Evolutionary conservation across 1,140 invertebrate species (phyloP).

Genomic region (Pseudomyrmex concolor): DNA sequence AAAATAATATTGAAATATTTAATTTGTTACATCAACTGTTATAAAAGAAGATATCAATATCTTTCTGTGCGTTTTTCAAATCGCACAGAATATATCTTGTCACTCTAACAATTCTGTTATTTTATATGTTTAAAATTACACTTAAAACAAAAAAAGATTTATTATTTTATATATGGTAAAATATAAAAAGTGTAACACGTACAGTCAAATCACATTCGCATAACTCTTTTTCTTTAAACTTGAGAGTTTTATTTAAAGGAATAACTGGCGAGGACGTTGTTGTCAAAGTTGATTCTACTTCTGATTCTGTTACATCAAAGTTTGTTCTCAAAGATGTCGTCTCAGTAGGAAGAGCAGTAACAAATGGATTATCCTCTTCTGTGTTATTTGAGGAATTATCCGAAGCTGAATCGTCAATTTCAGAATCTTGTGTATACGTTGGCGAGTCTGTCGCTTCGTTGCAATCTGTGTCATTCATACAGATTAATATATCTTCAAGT

Average conservation of each 20-base stretch:
- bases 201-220: conserved; percentile 81
- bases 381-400: conserved; percentile 34
- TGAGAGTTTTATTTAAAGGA: conserved; percentile 44
- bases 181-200: conserved; percentile 41
- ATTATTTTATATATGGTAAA: conserved; percentile 7
- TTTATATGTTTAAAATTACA: too few relatives aligned
- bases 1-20: background rate
- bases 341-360: background rate
- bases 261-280: conserved; percentile 18
- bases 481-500: conserved; percentile 69
- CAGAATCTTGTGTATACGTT: conserved; percentile 14
- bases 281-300: conserved; percentile 27
- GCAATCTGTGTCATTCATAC: conserved; percentile 70
- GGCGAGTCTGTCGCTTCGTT: conserved; percentile 59
- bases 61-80: background rate
- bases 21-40: too few relatives aligned
- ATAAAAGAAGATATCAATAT: background rate
- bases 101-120: too few relatives aligned
- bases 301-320: conserved; percentile 15
- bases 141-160: too few relatives aligned
- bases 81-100: too few relatives aligned
- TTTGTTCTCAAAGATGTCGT: conserved; percentile 38
- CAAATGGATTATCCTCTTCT: conserved; percentile 15
- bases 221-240: conserved; percentile 67
- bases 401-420: background rate